These are phyloP conservation scores for Scylla paramamosain DNA, from an alignment of 1,140 invertebrate species.

Conservation along the genomic window DNA sequence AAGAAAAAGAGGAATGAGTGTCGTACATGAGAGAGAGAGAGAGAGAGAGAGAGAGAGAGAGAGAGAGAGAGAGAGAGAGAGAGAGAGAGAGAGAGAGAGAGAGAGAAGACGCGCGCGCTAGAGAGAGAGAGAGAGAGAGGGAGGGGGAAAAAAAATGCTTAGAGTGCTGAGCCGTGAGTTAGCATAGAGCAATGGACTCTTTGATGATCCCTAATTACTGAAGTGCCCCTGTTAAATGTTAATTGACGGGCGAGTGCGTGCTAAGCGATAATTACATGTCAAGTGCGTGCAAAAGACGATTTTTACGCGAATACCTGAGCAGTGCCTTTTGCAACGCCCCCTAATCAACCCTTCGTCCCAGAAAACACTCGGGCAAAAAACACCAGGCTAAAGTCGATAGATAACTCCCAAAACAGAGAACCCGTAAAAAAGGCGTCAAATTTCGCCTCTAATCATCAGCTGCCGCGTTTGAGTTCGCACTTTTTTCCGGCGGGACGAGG, in stretches of 20 bases:
- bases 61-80: neutral
- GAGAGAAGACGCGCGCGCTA: neutral
- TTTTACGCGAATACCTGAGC: slow-evolving; percentile 50
- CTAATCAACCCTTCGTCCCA: slow-evolving; percentile 40
- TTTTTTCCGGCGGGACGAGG: neutral
- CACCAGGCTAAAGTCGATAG: neutral
- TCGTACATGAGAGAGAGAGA: neutral
- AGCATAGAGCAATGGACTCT: slow-evolving; percentile 48
- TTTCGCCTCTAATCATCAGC: slow-evolving; percentile 3
- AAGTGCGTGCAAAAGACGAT: slow-evolving; percentile 56
- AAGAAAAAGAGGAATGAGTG: slow-evolving; percentile 18
- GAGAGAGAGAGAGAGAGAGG: slow-evolving; percentile 22
- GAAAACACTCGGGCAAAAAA: neutral
- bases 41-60: slow-evolving; percentile 32
- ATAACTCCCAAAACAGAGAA: slow-evolving; percentile 14
- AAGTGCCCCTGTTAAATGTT: slow-evolving; percentile 65
- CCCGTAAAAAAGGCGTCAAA: neutral
- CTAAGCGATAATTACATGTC: slow-evolving; percentile 62
- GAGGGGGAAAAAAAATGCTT: slow-evolving; percentile 16
- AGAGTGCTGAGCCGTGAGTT: slow-evolving; percentile 48
- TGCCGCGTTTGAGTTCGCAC: neutral
- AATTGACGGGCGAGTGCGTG: slow-evolving; percentile 67
- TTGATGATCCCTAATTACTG: slow-evolving; percentile 58
- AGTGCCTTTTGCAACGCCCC: neutral
- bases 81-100: neutral